Conservation (phyloP, 2,888 invertebrate genomes). For the Pantelozetes paolii region DNA sequence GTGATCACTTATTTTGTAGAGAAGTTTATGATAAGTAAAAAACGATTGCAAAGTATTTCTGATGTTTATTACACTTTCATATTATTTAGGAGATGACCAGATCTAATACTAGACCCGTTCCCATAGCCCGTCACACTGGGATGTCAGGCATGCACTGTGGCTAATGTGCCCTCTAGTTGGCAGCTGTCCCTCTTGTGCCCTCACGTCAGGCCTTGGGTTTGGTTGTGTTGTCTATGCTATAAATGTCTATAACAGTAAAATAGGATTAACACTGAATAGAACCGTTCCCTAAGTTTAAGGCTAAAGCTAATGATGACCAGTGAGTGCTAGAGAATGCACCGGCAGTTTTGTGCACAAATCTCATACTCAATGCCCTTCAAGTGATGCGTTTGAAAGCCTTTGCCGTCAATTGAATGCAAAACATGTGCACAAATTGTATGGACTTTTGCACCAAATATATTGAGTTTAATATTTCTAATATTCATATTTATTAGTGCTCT, state of each 20-base stretch:
- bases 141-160: background rate
- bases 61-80: slow-evolving; percentile 7
- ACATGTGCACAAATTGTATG: background rate
- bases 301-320: background rate
- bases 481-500: background rate
- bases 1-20: background rate
- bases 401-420: background rate
- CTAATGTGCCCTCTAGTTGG: background rate
- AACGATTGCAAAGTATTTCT: background rate
- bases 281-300: background rate
- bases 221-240: background rate
- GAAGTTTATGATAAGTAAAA: too few relatives aligned
- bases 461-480: background rate
- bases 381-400: slow-evolving; percentile 1
- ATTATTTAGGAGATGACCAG: slow-evolving; percentile 18
- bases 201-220: background rate
- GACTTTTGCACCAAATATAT: background rate
- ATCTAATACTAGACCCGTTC: background rate
- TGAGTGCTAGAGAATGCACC: background rate
- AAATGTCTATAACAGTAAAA: slow-evolving; percentile 28
- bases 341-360: background rate
- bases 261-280: slow-evolving; percentile 22
- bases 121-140: slow-evolving; percentile 3
- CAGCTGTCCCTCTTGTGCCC: slow-evolving; percentile 14
- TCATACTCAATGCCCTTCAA: background rate